Percentiles rank a stretch among this genome's conserved stretches.
These are phyloP conservation scores for Oncorhynchus masou DNA, from an alignment of 2,113 vertebrate genomes.

Conservation along the genomic window DNA sequence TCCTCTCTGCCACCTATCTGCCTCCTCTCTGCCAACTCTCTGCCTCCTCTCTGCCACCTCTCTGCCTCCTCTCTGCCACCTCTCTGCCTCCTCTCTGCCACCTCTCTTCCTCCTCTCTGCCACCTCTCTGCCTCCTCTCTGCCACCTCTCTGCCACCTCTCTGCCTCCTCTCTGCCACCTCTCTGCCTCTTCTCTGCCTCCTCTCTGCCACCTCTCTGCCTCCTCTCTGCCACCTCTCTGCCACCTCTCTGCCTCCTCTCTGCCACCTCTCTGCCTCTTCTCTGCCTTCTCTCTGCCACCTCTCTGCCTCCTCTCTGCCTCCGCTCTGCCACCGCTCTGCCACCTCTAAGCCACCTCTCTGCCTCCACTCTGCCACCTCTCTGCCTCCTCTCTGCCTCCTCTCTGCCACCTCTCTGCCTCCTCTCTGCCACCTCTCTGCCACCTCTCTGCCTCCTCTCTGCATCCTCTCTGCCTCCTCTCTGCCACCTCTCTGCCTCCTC, in stretches of 20 bases:
- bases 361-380: slow-evolving; percentile 19
- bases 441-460: slow-evolving; percentile 31
- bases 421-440: slow-evolving; percentile 22
- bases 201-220: slow-evolving; percentile 8
- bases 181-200: no score
- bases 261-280: neutral
- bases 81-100: neutral
- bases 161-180: slow-evolving; percentile 33
- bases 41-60: neutral
- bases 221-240: no score
- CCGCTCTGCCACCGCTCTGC: no score
- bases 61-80: neutral
- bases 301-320: neutral
- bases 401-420: neutral
- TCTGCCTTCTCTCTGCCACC: neutral
- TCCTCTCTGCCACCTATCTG: no score
- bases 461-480: slow-evolving; percentile 15
- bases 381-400: neutral
- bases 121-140: slow-evolving; percentile 1
- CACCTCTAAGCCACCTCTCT: slow-evolving; percentile 18
- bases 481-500: no score
- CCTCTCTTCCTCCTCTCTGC: slow-evolving; percentile 16
- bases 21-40: neutral
- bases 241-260: slow-evolving; percentile 19
- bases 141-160: neutral